phyloP scores from a whole-genome alignment of 2,113 vertebrate genomes.

The Corvus cornix region DNA sequence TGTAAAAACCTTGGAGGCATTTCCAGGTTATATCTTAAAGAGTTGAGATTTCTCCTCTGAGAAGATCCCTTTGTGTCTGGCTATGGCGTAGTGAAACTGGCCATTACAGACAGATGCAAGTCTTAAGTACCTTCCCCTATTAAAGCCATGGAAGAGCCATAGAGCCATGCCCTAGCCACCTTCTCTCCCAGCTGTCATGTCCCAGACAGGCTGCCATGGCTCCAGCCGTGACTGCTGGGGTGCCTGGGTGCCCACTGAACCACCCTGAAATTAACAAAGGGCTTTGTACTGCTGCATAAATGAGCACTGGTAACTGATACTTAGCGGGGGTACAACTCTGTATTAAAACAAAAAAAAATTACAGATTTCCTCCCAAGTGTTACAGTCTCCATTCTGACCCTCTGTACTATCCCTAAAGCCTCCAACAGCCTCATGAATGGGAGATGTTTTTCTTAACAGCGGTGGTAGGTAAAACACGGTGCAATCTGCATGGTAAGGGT shows the following conservation, averaged over 20 bases:
- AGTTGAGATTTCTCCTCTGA: not conserved
- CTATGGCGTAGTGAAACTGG: slow-evolving; percentile 11
- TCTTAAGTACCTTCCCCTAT: slow-evolving; percentile 1
- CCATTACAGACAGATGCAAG: slow-evolving; percentile 23
- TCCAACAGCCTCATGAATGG: not conserved
- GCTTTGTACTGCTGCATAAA: not conserved
- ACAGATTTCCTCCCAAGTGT: not conserved
- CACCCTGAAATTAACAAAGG: accelerated
- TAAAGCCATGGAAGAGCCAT: slow-evolving; percentile 6
- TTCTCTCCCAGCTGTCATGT: not conserved
- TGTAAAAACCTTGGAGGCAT: not conserved
- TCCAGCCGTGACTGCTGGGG: not conserved
- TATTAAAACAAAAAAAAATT: not conserved
- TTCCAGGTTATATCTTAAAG: not conserved
- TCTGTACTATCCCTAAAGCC: not conserved
- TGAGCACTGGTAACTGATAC: not conserved
- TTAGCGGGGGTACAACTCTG: not conserved
- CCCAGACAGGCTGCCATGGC: not conserved
- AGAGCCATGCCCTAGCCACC: not conserved
- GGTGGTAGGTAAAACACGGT: accelerated
- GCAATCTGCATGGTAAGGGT: not conserved
- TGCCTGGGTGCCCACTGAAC: accelerated
- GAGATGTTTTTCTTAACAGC: not conserved
- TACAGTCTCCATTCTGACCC: not conserved
- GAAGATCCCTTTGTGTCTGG: not conserved